Evolutionary conservation across 2,888 invertebrate species (phyloP).

Genomic region (Monoplex corrugatus): DNA sequence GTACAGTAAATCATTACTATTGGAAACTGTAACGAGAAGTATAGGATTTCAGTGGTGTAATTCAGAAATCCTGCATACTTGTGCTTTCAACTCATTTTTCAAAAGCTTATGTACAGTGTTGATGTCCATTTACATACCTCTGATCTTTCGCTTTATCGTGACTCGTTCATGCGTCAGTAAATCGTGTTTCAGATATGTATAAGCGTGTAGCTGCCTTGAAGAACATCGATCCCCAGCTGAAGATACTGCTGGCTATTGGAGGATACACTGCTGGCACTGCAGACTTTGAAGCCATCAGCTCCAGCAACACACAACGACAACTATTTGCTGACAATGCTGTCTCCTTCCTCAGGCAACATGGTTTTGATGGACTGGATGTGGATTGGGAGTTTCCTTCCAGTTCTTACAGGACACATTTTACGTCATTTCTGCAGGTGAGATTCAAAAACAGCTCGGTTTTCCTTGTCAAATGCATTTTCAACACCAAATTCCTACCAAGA

Average conservation of each 20-base stretch:
- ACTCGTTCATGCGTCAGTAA: too few relatives aligned
- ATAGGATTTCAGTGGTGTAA: too few relatives aligned
- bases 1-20: too few relatives aligned
- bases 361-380: slow-evolving; percentile 39
- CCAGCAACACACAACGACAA: background rate
- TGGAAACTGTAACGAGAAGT: too few relatives aligned
- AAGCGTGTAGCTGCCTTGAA: background rate
- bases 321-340: slow-evolving; percentile 26
- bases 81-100: too few relatives aligned
- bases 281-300: slow-evolving; percentile 1
- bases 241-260: background rate
- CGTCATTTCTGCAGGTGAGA: background rate
- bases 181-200: background rate
- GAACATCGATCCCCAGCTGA: background rate
- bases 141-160: too few relatives aligned
- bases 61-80: too few relatives aligned
- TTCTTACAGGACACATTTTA: background rate
- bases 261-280: background rate
- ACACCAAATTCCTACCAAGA: too few relatives aligned
- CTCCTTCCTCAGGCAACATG: background rate
- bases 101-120: too few relatives aligned
- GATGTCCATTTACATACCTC: background rate
- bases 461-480: too few relatives aligned
- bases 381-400: slow-evolving; percentile 34
- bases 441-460: too few relatives aligned